phyloP scores from a whole-genome alignment of 1,140 invertebrate species.

The Euwallacea fornicatus region DNA sequence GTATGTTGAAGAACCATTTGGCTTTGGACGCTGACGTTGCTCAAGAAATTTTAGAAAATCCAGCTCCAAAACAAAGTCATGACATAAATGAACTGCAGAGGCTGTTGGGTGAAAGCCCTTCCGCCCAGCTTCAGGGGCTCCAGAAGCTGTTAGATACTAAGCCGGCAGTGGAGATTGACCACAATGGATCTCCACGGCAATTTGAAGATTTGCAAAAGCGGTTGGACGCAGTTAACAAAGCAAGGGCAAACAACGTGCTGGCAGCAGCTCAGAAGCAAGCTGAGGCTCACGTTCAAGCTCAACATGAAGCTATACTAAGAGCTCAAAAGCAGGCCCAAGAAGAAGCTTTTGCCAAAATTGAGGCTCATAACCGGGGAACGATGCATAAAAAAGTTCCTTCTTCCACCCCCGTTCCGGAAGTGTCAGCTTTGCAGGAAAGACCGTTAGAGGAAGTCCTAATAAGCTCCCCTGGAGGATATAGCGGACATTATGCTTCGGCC shows the following conservation, averaged over 20 bases:
- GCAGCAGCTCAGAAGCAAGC: conserved; percentile 44
- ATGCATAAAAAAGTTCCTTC: not conserved
- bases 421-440: conserved; percentile 10
- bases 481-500: conserved; percentile 12
- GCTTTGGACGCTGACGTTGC: conserved; percentile 8
- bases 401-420: not conserved
- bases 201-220: conserved; percentile 37
- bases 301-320: conserved; percentile 41
- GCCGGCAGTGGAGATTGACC: conserved; percentile 30
- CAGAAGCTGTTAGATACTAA: conserved; percentile 36
- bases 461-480: not conserved
- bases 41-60: conserved; percentile 12
- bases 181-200: conserved; percentile 29
- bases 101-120: conserved; percentile 43
- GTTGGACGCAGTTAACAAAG: conserved; percentile 42
- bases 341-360: conserved; percentile 40
- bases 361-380: conserved; percentile 36
- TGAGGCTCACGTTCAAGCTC: conserved; percentile 40
- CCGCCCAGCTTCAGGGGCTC: conserved; percentile 43
- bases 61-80: conserved; percentile 14
- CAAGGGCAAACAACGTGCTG: conserved; percentile 36
- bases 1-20: conserved; percentile 24
- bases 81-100: conserved; percentile 39
- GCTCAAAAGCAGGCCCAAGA: conserved; percentile 42
- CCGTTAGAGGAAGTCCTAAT: conserved; percentile 13